A percentile compares a stretch with the other conserved stretches of the same genome.
Evolutionary conservation across 2,888 invertebrate species (phyloP).

Genomic region (Dryobota labecula): DNA sequence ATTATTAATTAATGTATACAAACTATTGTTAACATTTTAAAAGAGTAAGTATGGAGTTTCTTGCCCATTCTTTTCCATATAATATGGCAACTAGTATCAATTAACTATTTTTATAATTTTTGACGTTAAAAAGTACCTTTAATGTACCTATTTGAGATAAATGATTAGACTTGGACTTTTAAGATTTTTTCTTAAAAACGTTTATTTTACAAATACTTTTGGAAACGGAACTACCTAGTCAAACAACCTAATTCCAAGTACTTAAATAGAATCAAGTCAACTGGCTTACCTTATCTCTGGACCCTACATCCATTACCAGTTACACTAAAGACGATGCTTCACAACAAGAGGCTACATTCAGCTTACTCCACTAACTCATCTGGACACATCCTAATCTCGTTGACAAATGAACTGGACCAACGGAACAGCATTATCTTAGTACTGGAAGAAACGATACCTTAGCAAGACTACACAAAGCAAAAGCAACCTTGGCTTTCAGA

Average conservation of each 20-base stretch:
- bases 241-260: slow-evolving; percentile 21
- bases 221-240: not conserved
- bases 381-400: slow-evolving; percentile 70
- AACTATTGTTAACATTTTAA: no score
- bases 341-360: slow-evolving; percentile 62
- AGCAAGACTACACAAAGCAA: slow-evolving; percentile 17
- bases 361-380: slow-evolving; percentile 66
- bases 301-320: slow-evolving; percentile 65
- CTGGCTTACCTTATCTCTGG: slow-evolving; percentile 55
- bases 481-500: slow-evolving; percentile 26
- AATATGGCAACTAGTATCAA: no score
- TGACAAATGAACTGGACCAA: slow-evolving; percentile 73
- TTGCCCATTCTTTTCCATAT: no score
- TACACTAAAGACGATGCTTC: slow-evolving; percentile 62
- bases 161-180: no score
- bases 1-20: no score
- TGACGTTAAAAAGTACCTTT: no score
- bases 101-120: no score
- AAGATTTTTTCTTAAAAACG: not conserved
- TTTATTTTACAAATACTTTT: not conserved
- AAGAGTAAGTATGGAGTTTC: no score
- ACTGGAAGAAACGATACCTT: slow-evolving; percentile 62
- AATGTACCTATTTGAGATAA: no score
- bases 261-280: slow-evolving; percentile 36
- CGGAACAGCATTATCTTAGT: slow-evolving; percentile 69